phyloP scores from a whole-genome alignment of 2,113 vertebrate species.

The Planiliza haematocheilus region DNA sequence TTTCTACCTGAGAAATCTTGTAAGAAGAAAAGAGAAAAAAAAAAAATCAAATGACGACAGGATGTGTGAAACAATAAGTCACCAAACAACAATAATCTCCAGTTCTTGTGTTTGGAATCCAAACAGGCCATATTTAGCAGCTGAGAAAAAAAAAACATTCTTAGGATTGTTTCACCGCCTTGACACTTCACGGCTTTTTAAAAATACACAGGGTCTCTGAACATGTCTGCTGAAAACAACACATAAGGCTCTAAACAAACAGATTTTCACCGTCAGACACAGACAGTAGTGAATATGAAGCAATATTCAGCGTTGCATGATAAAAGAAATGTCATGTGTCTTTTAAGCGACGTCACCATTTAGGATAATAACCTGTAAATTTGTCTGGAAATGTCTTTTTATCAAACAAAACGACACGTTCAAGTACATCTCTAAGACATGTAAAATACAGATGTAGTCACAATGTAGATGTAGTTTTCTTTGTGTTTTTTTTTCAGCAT shows the following conservation, averaged over 20 bases:
- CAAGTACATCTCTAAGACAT: too few species aligned
- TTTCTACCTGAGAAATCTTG: constrained; percentile 32
- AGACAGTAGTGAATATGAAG: too few species aligned
- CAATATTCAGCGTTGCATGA: too few species aligned
- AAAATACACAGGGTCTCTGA: not conserved
- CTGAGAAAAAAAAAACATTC: not conserved
- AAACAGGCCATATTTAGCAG: not conserved
- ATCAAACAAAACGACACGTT: not conserved
- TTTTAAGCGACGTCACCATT: not conserved
- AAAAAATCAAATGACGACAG: constrained; percentile 7
- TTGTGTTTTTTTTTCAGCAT: too few species aligned
- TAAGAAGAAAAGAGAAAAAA: too few species aligned
- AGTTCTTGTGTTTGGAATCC: constrained; percentile 17
- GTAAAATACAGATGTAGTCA: too few species aligned
- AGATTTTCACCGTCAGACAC: too few species aligned
- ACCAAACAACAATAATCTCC: not conserved
- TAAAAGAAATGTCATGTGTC: too few species aligned
- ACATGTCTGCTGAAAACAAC: too few species aligned
- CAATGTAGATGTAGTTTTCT: not conserved
- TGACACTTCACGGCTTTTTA: not conserved
- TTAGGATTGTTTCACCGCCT: not conserved
- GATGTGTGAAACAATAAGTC: constrained; percentile 28
- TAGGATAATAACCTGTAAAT: not conserved
- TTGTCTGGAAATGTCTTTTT: not conserved
- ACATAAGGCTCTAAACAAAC: too few species aligned